A percentile compares a stretch with the other conserved stretches of the same genome.
phyloP scores from a whole-genome alignment of 2,888 invertebrate species.

The Drosophila niveifrons region DNA sequence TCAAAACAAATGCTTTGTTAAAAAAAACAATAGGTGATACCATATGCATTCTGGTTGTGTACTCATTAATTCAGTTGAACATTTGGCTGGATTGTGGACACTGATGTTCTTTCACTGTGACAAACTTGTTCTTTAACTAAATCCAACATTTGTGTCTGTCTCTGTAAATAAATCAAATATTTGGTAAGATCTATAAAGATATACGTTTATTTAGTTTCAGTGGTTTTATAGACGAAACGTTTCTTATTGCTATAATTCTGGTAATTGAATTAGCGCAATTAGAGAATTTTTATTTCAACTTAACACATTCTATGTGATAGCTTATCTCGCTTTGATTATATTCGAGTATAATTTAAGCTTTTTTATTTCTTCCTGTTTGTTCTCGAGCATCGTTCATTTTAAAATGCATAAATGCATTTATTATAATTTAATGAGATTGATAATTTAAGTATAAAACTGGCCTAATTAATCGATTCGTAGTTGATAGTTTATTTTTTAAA shows the following conservation, averaged over 20 bases:
- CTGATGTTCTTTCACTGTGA: background rate
- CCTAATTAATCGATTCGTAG: no score
- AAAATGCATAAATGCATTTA: no score
- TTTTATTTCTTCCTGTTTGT: conserved; percentile 16
- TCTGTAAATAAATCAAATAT: background rate
- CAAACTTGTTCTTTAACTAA: conserved; percentile 7
- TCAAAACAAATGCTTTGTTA: conserved; percentile 5
- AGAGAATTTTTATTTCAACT: background rate
- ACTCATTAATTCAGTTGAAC: conserved; percentile 3
- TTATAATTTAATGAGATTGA: background rate
- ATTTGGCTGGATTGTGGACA: background rate
- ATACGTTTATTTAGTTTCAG: background rate
- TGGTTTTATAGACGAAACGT: background rate
- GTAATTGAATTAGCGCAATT: conserved; percentile 15
- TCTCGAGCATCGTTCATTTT: background rate
- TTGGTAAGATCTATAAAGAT: background rate
- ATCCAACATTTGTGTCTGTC: background rate
- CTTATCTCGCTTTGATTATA: background rate
- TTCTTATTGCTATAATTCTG: background rate
- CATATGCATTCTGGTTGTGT: background rate
- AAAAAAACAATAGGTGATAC: background rate
- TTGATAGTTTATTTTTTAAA: no score
- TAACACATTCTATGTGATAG: conserved; percentile 9
- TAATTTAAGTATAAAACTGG: no score
- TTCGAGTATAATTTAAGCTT: background rate